Conservation (phyloP, 2,797 vertebrate species). For the Staurois parvus region DNA sequence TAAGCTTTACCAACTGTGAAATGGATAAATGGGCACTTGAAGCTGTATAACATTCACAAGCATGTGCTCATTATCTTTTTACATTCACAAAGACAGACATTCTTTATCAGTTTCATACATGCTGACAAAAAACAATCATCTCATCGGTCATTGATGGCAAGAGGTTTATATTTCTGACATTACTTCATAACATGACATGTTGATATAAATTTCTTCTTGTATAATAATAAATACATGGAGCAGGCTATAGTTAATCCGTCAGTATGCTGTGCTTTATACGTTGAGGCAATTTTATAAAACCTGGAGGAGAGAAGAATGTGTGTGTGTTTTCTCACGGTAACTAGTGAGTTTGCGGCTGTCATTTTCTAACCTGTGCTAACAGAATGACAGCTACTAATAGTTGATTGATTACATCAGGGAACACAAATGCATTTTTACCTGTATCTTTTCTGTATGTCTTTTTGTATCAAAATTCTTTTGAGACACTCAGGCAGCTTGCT, state of each 20-base stretch:
- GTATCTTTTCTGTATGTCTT: neutral
- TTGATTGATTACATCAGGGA: neutral
- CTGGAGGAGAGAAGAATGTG: neutral
- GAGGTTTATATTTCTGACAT: neutral
- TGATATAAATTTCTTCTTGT: neutral
- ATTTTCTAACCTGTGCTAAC: neutral
- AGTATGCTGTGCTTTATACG: neutral
- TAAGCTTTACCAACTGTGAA: slow-evolving; percentile 26
- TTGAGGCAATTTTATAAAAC: neutral
- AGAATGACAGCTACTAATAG: no score
- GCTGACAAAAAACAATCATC: no score
- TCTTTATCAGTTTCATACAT: neutral
- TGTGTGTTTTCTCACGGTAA: neutral
- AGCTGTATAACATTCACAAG: neutral
- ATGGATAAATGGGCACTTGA: neutral
- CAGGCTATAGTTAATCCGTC: neutral
- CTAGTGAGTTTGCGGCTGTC: neutral
- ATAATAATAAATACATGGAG: neutral
- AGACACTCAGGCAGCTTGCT: neutral
- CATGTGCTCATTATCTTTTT: neutral
- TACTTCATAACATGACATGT: neutral
- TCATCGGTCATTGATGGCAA: neutral
- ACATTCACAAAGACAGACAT: neutral
- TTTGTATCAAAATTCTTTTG: neutral
- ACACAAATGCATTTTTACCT: neutral